Conservation (phyloP, 1,140 invertebrate species). For the Drosophila ficusphila region DNA sequence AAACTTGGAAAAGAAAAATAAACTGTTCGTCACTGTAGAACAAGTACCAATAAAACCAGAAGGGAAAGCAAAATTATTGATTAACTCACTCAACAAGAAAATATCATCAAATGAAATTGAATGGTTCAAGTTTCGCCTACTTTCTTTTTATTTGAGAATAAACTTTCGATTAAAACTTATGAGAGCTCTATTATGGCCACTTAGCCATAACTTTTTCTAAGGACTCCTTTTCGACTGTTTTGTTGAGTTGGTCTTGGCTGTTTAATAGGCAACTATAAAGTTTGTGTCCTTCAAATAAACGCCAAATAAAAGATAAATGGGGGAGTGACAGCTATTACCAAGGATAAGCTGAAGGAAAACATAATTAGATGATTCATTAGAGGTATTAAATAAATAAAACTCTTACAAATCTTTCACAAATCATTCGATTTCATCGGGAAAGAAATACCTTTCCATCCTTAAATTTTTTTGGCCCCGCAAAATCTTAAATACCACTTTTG, state of each 20-base stretch:
- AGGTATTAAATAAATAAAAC: too few relatives aligned
- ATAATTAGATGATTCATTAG: conserved; percentile 10
- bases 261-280: not conserved
- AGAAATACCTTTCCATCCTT: too few relatives aligned
- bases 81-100: conserved; percentile 29
- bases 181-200: conserved; percentile 21
- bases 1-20: conserved; percentile 12
- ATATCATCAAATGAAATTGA: conserved; percentile 24
- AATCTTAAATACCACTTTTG: too few relatives aligned
- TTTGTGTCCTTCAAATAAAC: not conserved
- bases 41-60: conserved; percentile 1
- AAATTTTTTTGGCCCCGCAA: too few relatives aligned
- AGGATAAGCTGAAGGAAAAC: not conserved
- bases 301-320: conserved; percentile 4
- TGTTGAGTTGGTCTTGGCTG: not conserved
- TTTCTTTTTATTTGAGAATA: conserved; percentile 3
- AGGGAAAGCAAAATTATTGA: conserved; percentile 20
- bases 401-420: too few relatives aligned
- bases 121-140: conserved; percentile 31
- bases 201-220: conserved; percentile 3
- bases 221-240: not conserved
- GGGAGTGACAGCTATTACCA: not conserved
- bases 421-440: too few relatives aligned
- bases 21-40: not conserved
- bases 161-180: conserved; percentile 32